Evolutionary conservation across 53 echinoderm and acorn worm genomes (phyloP).

Genomic region (Astropecten irregularis): DNA sequence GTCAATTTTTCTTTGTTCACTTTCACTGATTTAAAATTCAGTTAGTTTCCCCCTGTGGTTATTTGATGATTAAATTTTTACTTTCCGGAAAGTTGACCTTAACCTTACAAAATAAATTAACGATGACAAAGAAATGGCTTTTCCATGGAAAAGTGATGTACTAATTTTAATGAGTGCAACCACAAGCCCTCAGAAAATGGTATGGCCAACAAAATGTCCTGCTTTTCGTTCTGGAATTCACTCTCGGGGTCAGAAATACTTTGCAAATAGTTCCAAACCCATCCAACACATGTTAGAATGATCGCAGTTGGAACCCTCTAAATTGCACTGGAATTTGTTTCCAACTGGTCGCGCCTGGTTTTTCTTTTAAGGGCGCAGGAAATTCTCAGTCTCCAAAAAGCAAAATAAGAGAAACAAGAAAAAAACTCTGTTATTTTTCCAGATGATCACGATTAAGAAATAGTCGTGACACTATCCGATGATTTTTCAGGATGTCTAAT

Average conservation of each 20-base stretch:
- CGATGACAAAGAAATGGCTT: too few relatives aligned
- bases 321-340: constrained; percentile 24
- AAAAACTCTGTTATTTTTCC: constrained; percentile 6
- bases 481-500: constrained; percentile 12
- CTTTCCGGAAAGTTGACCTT: too few relatives aligned
- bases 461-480: neutral
- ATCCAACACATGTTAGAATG: constrained; percentile 10
- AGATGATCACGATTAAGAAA: constrained; percentile 11
- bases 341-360: neutral
- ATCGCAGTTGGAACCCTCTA: neutral
- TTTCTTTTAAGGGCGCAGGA: neutral
- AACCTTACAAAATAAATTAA: too few relatives aligned
- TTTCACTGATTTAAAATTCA: too few relatives aligned
- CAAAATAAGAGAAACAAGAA: too few relatives aligned
- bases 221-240: neutral
- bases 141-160: too few relatives aligned
- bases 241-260: neutral
- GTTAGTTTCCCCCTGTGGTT: too few relatives aligned
- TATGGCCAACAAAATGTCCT: too few relatives aligned
- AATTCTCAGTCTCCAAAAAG: neutral
- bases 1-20: too few relatives aligned
- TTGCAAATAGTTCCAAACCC: neutral
- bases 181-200: too few relatives aligned
- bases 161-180: too few relatives aligned
- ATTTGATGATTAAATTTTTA: too few relatives aligned